A percentile compares a stretch with the other conserved stretches of the same genome.
Evolutionary conservation across 2,113 vertebrate genomes (phyloP).

Genomic region (Motacilla tschutschensis): DNA sequence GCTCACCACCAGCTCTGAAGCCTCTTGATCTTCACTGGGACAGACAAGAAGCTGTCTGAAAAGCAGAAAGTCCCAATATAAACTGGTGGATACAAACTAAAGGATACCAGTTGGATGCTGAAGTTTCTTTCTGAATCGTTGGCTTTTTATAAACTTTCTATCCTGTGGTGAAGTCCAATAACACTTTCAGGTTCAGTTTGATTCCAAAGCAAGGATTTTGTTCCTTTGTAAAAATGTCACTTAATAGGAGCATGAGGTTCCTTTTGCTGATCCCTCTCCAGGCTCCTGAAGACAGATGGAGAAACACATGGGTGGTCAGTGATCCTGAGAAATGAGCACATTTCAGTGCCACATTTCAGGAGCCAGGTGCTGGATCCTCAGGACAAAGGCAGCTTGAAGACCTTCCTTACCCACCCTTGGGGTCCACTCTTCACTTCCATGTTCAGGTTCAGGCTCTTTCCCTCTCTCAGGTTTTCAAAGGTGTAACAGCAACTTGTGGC

Average conservation of each 20-base stretch:
- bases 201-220: too few relatives aligned
- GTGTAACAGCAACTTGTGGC: neutral
- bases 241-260: neutral
- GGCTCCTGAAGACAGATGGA: neutral
- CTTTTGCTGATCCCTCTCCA: neutral
- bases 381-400: neutral
- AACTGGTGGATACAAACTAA: neutral
- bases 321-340: neutral
- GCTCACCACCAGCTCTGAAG: neutral
- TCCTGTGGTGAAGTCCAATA: too few relatives aligned
- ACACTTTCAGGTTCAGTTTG: too few relatives aligned
- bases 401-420: neutral
- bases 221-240: neutral
- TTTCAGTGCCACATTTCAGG: neutral
- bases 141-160: neutral
- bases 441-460: neutral
- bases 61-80: neutral
- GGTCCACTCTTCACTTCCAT: neutral
- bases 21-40: neutral
- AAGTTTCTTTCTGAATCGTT: neutral
- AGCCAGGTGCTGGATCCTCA: neutral
- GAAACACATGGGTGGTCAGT: rapidly evolving
- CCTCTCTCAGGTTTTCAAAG: neutral
- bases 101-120: neutral
- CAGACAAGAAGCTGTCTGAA: neutral